phyloP scores from a whole-genome alignment of 1,140 invertebrate genomes.

The Saccostrea echinata region DNA sequence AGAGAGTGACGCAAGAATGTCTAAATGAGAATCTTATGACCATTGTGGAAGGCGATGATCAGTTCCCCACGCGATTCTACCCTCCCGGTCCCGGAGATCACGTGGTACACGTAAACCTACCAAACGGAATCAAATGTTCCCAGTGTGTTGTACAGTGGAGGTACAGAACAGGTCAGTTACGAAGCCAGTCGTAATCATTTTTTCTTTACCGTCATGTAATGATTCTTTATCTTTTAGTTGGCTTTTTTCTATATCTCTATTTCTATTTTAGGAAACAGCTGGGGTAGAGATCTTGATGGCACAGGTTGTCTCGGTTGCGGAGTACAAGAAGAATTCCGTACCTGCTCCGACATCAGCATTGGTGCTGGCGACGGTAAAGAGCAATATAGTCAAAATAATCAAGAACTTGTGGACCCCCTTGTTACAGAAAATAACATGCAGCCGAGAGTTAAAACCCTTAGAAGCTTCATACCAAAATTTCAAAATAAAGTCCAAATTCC shows the following conservation, averaged over 20 bases:
- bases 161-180: slow-evolving; percentile 88
- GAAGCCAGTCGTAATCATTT: not conserved
- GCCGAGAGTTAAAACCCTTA: not conserved
- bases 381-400: not conserved
- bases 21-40: slow-evolving; percentile 71
- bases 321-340: slow-evolving; percentile 57
- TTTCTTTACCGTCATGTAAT: not conserved
- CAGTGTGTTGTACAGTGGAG: slow-evolving; percentile 94
- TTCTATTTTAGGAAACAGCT: slow-evolving; percentile 53
- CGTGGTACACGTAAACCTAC: slow-evolving; percentile 81
- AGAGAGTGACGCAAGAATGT: slow-evolving; percentile 55
- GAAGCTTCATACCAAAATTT: not conserved
- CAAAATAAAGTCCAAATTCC: not conserved
- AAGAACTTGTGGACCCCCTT: not conserved
- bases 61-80: slow-evolving; percentile 51
- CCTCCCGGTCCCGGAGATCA: slow-evolving; percentile 51
- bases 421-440: slow-evolving; percentile 19
- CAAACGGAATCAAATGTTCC: slow-evolving; percentile 89
- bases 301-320: slow-evolving; percentile 53
- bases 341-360: slow-evolving; percentile 55
- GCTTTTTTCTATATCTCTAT: not conserved
- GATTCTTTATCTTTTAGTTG: not conserved
- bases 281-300: slow-evolving; percentile 43
- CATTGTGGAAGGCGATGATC: slow-evolving; percentile 78
- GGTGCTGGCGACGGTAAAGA: slow-evolving; percentile 15